Evolutionary conservation across 2,888 invertebrate species (phyloP), one percentile per base, ranked within the genome.

Genomic region (Marasmarcha lunaedactyla): DNA sequence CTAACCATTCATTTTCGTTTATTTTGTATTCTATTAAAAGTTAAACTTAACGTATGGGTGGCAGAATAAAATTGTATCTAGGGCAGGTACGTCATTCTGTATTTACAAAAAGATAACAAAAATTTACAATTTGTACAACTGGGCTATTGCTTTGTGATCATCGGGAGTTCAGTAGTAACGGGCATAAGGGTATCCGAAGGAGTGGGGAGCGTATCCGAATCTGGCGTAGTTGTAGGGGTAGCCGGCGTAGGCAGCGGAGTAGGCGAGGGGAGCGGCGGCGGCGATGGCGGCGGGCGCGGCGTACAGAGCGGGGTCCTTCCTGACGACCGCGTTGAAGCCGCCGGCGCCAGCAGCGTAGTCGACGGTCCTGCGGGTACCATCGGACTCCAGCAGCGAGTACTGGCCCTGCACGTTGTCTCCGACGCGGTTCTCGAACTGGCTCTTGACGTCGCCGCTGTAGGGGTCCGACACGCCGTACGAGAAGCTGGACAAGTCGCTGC

Each of bases 291-390:
- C 41, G 26, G 33, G 54, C 51, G 63, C 55, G 34, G 63, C 55
- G 42, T 66, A 50, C 36, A 68, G 42, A 1, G 60, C 67, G 10
- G 69, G 66, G 59, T 79, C 83, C 49, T 74, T 81, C 59, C 73
- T 77, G 0, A 85, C 85, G 35, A 85, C 71, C 36, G 85, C 85
- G 66, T 85, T 85, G 70, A 86, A 85, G 9, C 85, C 85, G 43
- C 59, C 66, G 44, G 74, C 70, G 37, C 84, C 84, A 12, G 85
- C 81, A 13, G 77, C 77, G 62, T 85, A 86, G 62, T 86, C 85
- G 1, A 86, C 85, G 15, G 71, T 79, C 45, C 85, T 73, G 44
- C 71, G 69, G 37, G 76, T 77, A 50, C 85, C 85, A 10, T 30
- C 30, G 10, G 30, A 30, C 30, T 30, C 30, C 30, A 30, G 30